These are phyloP conservation scores for Tachysurus vachellii DNA, from an alignment of 2,113 vertebrate genomes.

Conservation along the genomic window DNA sequence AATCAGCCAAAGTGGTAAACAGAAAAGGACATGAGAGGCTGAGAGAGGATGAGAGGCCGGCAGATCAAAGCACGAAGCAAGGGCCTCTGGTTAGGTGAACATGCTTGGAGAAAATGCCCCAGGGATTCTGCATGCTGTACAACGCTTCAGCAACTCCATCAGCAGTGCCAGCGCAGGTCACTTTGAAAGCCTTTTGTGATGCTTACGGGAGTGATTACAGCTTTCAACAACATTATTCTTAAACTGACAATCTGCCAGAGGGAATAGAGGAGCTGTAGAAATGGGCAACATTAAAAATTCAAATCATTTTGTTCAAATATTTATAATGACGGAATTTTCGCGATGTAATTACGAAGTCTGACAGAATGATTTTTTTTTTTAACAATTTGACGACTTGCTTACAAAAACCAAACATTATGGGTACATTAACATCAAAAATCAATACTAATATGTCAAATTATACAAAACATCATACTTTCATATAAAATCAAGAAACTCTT, in stretches of 20 bases:
- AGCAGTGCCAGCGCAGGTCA: constrained; percentile 33
- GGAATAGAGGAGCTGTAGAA: constrained; percentile 25
- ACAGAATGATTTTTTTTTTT: not conserved
- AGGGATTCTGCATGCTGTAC: constrained; percentile 34
- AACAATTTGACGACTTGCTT: not conserved
- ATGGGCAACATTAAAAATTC: constrained; percentile 44
- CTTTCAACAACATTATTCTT: constrained; percentile 47
- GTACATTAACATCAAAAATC: not conserved
- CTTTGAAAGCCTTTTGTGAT: constrained; percentile 46
- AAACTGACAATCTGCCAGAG: constrained; percentile 31
- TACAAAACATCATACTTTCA: not conserved
- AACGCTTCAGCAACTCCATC: constrained; percentile 32
- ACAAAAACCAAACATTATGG: not conserved
- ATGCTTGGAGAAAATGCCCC: constrained; percentile 22
- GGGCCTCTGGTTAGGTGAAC: constrained; percentile 34
- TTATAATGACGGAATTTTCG: constrained; percentile 25
- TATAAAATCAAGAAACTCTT: not conserved
- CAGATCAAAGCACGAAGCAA: constrained; percentile 32
- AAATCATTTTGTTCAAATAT: constrained; percentile 41
- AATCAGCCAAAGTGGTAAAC: constrained; percentile 33
- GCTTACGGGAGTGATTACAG: constrained; percentile 37
- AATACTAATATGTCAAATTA: constrained; percentile 11
- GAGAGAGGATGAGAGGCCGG: constrained; percentile 27
- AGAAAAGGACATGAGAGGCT: constrained; percentile 2
- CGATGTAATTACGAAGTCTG: constrained; percentile 26